phyloP scores from a whole-genome alignment of 2,888 invertebrate genomes.

The Sinotaia quadrata region DNA sequence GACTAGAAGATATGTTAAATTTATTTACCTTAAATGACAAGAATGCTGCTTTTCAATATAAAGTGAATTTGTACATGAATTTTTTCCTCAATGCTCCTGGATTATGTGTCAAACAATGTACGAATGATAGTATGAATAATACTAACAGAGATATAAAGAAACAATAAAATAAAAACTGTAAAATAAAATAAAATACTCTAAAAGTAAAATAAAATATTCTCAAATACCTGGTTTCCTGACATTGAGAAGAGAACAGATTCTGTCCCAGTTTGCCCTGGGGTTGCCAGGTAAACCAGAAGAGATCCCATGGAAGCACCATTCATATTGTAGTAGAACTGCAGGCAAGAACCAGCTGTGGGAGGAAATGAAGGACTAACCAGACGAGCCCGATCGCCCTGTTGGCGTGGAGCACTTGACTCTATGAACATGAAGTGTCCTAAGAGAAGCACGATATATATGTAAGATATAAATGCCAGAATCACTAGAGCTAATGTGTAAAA shows the following conservation, averaged over 20 bases:
- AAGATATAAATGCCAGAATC: neutral
- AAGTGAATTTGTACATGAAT: too few species aligned
- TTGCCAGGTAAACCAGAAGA: conserved; percentile 48
- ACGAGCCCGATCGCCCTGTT: conserved; percentile 75
- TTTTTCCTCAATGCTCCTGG: too few species aligned
- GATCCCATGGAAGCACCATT: conserved; percentile 59
- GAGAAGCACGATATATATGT: neutral
- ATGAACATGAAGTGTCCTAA: conserved; percentile 63
- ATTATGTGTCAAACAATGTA: too few species aligned
- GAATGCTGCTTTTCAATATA: too few species aligned
- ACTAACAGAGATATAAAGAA: too few species aligned
- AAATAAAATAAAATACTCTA: too few species aligned
- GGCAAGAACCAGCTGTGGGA: conserved; percentile 48
- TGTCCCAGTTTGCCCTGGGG: neutral
- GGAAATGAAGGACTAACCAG: conserved; percentile 43
- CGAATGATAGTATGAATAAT: too few species aligned
- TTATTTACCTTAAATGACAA: too few species aligned
- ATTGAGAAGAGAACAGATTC: conserved; percentile 11
- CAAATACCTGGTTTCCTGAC: conserved; percentile 25
- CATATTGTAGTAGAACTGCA: conserved; percentile 68
- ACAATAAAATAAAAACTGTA: too few species aligned
- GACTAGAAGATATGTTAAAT: too few species aligned
- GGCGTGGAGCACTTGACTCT: conserved; percentile 74
- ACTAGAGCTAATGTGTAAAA: neutral
- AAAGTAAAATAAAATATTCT: too few species aligned